phyloP scores from a whole-genome alignment of 2,113 vertebrate genomes.

The Patagioenas fasciata region DNA sequence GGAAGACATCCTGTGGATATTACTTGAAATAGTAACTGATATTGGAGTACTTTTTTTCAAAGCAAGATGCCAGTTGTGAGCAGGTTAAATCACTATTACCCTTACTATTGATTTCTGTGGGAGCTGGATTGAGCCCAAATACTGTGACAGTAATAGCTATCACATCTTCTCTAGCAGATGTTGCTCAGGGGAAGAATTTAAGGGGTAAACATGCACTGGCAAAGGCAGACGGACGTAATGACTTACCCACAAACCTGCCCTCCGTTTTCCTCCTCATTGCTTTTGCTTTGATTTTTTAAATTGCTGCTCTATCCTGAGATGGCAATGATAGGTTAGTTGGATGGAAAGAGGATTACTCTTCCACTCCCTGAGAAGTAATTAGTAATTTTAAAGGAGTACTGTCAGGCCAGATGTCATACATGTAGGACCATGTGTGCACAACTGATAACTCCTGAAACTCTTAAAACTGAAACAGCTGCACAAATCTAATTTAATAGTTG shows the following conservation, averaged over 20 bases:
- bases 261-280: slow-evolving; percentile 44
- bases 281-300: slow-evolving; percentile 53
- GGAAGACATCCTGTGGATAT: slow-evolving; percentile 11
- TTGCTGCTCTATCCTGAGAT: slow-evolving; percentile 15
- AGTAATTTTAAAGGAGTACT: slow-evolving; percentile 4
- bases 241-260: slow-evolving; percentile 25
- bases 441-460: slow-evolving; percentile 27
- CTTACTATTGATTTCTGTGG: slow-evolving; percentile 31
- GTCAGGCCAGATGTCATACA: background rate
- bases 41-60: slow-evolving; percentile 10
- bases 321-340: slow-evolving; percentile 5
- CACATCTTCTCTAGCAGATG: slow-evolving; percentile 28
- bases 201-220: slow-evolving; percentile 5
- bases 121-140: slow-evolving; percentile 1
- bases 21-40: slow-evolving; percentile 38
- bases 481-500: slow-evolving; percentile 15
- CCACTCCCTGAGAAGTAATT: background rate
- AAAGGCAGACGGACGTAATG: slow-evolving; percentile 35
- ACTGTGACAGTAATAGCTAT: background rate
- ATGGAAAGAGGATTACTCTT: slow-evolving; percentile 46
- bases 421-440: background rate
- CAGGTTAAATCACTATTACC: slow-evolving; percentile 24
- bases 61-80: slow-evolving; percentile 8
- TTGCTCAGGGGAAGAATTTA: slow-evolving; percentile 37
- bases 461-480: background rate